Evolutionary conservation across 2,888 invertebrate genomes (phyloP).

Genomic region (Hemicrepidius hirtus): DNA sequence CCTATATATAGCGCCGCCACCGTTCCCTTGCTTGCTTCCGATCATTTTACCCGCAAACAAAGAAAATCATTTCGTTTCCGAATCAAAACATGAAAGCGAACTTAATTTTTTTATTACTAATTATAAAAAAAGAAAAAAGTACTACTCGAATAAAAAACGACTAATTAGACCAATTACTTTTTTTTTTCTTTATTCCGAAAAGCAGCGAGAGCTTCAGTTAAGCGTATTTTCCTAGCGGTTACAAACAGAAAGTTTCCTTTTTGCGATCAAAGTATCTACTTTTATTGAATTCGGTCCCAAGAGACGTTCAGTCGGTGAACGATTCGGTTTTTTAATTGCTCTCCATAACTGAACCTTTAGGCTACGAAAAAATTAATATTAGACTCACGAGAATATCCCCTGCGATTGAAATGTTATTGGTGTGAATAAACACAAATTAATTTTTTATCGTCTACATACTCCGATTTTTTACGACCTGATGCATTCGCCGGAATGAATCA

Average conservation of each 20-base stretch:
- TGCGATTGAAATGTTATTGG: slow-evolving; percentile 30
- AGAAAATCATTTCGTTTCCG: slow-evolving; percentile 26
- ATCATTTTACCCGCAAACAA: slow-evolving; percentile 41
- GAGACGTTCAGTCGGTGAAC: slow-evolving; percentile 15
- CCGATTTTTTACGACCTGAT: slow-evolving; percentile 27
- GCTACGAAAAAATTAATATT: slow-evolving; percentile 41
- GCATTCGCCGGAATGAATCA: slow-evolving; percentile 36
- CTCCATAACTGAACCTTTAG: slow-evolving; percentile 38
- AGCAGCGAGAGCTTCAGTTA: not conserved
- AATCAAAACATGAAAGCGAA: slow-evolving; percentile 11
- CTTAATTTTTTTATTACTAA: slow-evolving; percentile 2
- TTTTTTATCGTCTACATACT: slow-evolving; percentile 26
- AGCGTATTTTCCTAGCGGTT: slow-evolving; percentile 10
- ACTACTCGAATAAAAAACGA: not conserved
- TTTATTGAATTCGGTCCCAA: slow-evolving; percentile 31
- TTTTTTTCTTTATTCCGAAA: not conserved
- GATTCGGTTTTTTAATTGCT: slow-evolving; percentile 37
- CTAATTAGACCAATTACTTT: slow-evolving; percentile 9
- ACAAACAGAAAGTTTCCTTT: slow-evolving; percentile 1
- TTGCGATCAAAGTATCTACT: slow-evolving; percentile 29
- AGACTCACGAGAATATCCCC: slow-evolving; percentile 19
- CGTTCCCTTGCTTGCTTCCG: slow-evolving; percentile 31
- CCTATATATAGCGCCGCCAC: no score
- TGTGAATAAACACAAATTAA: slow-evolving; percentile 33
- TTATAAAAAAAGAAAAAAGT: not conserved